Conservation (phyloP, 2,888 invertebrate species). For the Cataglyphis albicans region DNA sequence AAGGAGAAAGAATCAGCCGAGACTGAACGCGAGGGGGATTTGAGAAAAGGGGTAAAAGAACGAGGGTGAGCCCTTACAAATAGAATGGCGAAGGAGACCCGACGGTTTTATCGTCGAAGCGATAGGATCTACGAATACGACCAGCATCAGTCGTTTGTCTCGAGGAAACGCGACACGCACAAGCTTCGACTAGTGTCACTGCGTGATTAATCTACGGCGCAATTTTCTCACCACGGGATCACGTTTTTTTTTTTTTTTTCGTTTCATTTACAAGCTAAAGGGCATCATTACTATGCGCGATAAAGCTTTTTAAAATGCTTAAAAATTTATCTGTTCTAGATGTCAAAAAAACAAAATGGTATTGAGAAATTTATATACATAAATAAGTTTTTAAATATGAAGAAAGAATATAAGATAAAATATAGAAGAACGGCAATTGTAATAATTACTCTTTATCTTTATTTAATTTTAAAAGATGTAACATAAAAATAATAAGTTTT, state of each 20-base stretch:
- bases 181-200: slow-evolving; percentile 47
- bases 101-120: slow-evolving; percentile 69
- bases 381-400: not conserved
- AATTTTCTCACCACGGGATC: slow-evolving; percentile 21
- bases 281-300: slow-evolving; percentile 5
- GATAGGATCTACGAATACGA: slow-evolving; percentile 73
- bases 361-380: not conserved
- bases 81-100: slow-evolving; percentile 69
- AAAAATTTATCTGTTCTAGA: not conserved
- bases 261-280: not conserved
- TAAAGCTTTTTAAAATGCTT: not conserved
- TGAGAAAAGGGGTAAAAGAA: slow-evolving; percentile 48
- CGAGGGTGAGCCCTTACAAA: slow-evolving; percentile 68
- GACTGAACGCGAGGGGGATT: slow-evolving; percentile 35
- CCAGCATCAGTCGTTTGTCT: slow-evolving; percentile 70
- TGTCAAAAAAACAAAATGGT: not conserved
- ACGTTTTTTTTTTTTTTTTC: not conserved
- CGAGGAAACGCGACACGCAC: slow-evolving; percentile 70
- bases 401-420: not conserved
- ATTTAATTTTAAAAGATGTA: not conserved
- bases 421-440: not conserved
- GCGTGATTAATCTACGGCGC: slow-evolving; percentile 71
- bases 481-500: slow-evolving; percentile 1
- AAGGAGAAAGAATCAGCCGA: slow-evolving; percentile 53
- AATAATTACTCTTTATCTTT: not conserved